Evolutionary conservation across 2,113 vertebrate species (phyloP).

Genomic region (Turdus rufiventris): DNA sequence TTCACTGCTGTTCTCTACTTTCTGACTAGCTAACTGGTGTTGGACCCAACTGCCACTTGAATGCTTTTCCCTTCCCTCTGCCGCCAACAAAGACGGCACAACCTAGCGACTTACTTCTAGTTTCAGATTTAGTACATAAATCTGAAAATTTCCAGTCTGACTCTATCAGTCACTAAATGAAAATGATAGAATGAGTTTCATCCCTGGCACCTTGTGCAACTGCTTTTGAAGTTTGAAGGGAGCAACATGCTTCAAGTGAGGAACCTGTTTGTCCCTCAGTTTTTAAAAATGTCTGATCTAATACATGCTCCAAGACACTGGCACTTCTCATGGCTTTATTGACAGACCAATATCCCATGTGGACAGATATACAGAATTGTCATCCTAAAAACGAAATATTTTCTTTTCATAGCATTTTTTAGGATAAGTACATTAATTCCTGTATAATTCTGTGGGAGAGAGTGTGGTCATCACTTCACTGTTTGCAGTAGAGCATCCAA

Average conservation of each 20-base stretch:
- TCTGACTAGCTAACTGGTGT: slow-evolving; percentile 37
- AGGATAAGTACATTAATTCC: not conserved
- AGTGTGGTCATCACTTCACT: not conserved
- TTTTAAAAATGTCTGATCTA: not conserved
- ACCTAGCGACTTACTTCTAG: not conserved
- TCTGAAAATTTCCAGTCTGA: not conserved
- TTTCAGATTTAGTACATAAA: not conserved
- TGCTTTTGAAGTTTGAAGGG: not conserved
- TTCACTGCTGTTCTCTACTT: slow-evolving; percentile 36
- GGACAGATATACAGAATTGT: not conserved
- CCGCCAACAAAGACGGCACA: not conserved
- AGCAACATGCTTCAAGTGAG: rapidly evolving
- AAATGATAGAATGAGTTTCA: not conserved
- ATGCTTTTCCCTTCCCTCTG: not conserved
- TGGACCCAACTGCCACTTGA: slow-evolving; percentile 43
- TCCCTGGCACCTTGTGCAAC: not conserved
- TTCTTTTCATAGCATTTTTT: not conserved
- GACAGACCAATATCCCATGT: not conserved
- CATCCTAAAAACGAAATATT: not conserved
- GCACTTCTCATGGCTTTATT: not conserved
- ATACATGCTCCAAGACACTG: not conserved
- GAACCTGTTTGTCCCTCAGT: not conserved
- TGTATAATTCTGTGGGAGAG: not conserved
- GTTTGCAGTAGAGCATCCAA: not conserved
- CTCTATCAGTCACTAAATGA: not conserved